These are phyloP conservation scores for Carposina sasakii DNA, from an alignment of 1,140 invertebrate species.

Conservation along the genomic window DNA sequence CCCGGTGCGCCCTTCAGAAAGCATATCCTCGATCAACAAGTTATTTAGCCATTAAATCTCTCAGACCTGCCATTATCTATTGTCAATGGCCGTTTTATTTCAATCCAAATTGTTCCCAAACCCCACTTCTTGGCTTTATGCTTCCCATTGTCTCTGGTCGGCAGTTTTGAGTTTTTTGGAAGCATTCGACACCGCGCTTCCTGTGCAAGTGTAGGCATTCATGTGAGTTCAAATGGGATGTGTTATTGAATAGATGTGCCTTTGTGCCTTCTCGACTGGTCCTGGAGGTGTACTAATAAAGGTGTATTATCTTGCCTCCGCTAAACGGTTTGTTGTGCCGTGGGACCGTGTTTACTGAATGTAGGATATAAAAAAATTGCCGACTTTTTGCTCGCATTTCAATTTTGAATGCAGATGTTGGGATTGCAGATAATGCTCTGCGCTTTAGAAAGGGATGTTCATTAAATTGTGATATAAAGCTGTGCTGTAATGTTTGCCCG, in stretches of 20 bases:
- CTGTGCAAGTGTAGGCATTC: slow-evolving; percentile 58
- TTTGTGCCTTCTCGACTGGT: slow-evolving; percentile 65
- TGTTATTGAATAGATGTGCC: slow-evolving; percentile 53
- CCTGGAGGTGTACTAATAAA: slow-evolving; percentile 56
- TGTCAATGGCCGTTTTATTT: slow-evolving; percentile 20
- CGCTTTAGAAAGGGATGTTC: no score
- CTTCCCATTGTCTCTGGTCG: slow-evolving; percentile 48
- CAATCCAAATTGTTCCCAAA: slow-evolving; percentile 36
- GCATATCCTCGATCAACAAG: no score
- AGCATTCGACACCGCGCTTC: slow-evolving; percentile 64
- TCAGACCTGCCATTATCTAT: slow-evolving; percentile 30
- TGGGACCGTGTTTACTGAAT: slow-evolving; percentile 33
- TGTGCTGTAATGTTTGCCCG: no score
- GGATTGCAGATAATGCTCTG: no score
- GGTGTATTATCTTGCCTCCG: slow-evolving; percentile 50
- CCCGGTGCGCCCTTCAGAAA: no score
- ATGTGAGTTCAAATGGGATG: slow-evolving; percentile 41
- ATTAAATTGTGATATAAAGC: no score
- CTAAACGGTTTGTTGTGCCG: slow-evolving; percentile 33
- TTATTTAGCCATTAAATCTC: no score
- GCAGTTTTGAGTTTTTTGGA: slow-evolving; percentile 52
- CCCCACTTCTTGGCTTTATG: slow-evolving; percentile 45
- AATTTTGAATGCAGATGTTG: no score
- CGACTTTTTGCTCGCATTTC: no score
- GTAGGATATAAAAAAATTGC: slow-evolving; percentile 6